phyloP scores from a whole-genome alignment of 2,888 invertebrate genomes.

The Kuschelorhynchus macadamiae region DNA sequence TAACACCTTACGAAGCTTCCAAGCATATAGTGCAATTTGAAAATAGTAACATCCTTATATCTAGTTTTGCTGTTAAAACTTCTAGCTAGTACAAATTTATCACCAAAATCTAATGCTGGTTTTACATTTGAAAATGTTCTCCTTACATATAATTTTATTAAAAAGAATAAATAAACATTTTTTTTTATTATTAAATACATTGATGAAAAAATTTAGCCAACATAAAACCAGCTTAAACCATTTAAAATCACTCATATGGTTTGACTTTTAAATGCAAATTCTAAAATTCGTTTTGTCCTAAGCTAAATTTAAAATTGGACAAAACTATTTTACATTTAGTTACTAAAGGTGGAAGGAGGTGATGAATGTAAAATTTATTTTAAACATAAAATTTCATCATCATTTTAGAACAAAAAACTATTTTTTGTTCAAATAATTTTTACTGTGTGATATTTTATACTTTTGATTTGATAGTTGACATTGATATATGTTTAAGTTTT shows the following conservation, averaged over 20 bases:
- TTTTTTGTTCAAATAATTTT: too few relatives aligned
- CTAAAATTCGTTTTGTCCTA: constrained; percentile 39
- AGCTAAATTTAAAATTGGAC: constrained; percentile 28
- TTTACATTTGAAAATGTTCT: not conserved
- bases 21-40: not conserved
- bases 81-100: constrained; percentile 30
- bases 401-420: not conserved
- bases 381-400: not conserved
- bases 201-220: not conserved
- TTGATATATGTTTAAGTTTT: too few relatives aligned
- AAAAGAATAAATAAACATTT: too few relatives aligned
- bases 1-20: not conserved
- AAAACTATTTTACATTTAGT: constrained; percentile 17
- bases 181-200: too few relatives aligned
- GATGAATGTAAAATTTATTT: not conserved
- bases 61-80: constrained; percentile 15
- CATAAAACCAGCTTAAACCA: not conserved
- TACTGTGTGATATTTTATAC: too few relatives aligned
- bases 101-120: constrained; percentile 14
- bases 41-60: constrained; percentile 4
- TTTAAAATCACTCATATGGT: constrained; percentile 18
- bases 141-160: too few relatives aligned
- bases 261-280: constrained; percentile 29
- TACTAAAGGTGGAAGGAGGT: constrained; percentile 29
- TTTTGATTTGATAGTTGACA: too few relatives aligned